Evolutionary conservation across 1,140 invertebrate genomes (phyloP), one percentile per base, ranked within the genome.

Genomic region (Harpegnathos saltator): DNA sequence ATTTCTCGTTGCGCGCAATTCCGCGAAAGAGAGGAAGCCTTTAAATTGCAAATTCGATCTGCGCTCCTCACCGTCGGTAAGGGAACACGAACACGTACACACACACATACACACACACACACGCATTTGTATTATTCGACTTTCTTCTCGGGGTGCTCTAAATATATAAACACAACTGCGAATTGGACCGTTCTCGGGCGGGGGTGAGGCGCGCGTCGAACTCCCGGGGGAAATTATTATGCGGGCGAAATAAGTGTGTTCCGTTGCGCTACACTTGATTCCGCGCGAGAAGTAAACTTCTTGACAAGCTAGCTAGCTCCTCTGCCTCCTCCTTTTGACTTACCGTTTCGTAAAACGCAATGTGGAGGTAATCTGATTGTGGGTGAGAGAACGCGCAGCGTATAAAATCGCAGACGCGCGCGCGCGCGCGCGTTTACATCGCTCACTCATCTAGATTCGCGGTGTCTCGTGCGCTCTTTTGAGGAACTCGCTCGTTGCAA

Each of bases 321-420:
- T 77, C 24, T 56, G 33, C 0, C 38, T 3, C n/a, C 38, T 44
- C 33, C 58, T 52, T 80, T 80, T 3, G 69, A 80, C 75, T 80
- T 80, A 80, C 75, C 75, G 48, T 69, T 44, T 44, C 38, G 65
- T 4, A 14, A 24, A 71, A 69, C 62, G 61, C 38, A 65, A 75
- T 22, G 22, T 33, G 29, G 38, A 11, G 0, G 38, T 11, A 24
- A 80, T 33, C 75, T 71, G 33, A 80, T 68, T 78, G 50, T 15
- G 17, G 22, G 19, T 54, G 33, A 38, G 29, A 9, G 54, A 69
- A 78, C 54, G 33, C 29, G 12, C 19, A 78, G 2, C 12, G 22
- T 52, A 59, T 3, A 44, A 78, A 44, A 54, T 59, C 22, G 52
- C 17, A 69, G 38, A 24, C n/a, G 52, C 29, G 9, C 52, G n/a